Conservation (phyloP, 2,797 vertebrate species). For the Notolepis coatsorum region DNA sequence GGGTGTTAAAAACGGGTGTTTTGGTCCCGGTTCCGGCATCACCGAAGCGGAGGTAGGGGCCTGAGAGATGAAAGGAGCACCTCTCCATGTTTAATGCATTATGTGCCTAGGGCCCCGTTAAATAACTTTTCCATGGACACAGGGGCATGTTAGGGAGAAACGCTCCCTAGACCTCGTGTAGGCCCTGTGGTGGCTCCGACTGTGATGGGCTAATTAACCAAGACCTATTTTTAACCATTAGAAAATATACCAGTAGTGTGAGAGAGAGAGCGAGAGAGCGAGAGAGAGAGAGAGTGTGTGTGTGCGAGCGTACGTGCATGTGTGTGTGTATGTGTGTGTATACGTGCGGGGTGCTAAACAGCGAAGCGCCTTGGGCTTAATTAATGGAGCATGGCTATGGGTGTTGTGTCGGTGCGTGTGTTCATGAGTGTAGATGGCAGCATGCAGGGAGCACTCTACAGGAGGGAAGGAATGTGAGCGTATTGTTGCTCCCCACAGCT, state of each 20-base stretch:
- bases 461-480: constrained; percentile 43
- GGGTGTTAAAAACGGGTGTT: neutral
- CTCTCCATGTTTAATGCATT: constrained; percentile 25
- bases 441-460: constrained; percentile 17
- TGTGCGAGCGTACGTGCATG: constrained; percentile 8
- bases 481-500: constrained; percentile 43
- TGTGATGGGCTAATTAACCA: constrained; percentile 74
- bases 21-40: neutral
- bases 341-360: constrained; percentile 40
- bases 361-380: constrained; percentile 45
- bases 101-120: constrained; percentile 42
- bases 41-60: neutral
- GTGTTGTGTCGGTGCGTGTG: constrained; percentile 13
- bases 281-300: constrained; percentile 27
- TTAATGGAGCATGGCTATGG: constrained; percentile 50
- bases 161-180: constrained; percentile 60
- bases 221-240: constrained; percentile 59
- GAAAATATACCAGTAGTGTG: constrained; percentile 53
- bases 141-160: constrained; percentile 27
- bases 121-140: constrained; percentile 48
- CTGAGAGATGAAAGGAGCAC: constrained; percentile 8
- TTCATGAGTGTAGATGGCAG: neutral
- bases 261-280: too few species aligned
- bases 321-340: constrained; percentile 13
- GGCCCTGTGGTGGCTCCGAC: constrained; percentile 43